These are phyloP conservation scores for Otolemur garnettii DNA, from an alignment of 2,113 vertebrate genomes.

Conservation along the genomic window DNA sequence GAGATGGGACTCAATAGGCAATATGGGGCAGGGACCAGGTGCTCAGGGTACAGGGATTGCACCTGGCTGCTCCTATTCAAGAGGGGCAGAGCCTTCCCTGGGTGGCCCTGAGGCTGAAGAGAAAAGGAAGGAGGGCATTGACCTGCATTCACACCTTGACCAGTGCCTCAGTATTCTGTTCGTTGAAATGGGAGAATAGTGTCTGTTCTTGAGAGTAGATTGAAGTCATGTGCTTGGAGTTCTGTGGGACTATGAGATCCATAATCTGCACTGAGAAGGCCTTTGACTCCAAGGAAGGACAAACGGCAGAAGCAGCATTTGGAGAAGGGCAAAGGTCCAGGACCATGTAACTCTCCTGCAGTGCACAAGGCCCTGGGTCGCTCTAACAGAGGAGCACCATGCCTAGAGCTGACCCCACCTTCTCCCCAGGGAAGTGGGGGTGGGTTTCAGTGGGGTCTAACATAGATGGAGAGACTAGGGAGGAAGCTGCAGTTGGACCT, in stretches of 20 bases:
- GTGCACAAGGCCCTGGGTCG: fast-evolving
- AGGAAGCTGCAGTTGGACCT: neutral
- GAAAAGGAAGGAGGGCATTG: neutral
- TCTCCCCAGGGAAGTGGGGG: fast-evolving
- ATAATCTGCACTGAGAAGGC: fast-evolving
- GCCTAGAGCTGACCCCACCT: neutral
- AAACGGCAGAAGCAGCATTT: neutral
- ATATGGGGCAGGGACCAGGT: fast-evolving
- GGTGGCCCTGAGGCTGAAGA: neutral
- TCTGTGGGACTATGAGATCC: too few species aligned
- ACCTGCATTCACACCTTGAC: fast-evolving
- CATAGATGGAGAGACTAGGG: neutral
- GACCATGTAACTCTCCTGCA: fast-evolving
- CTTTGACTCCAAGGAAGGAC: neutral
- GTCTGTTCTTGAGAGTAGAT: neutral
- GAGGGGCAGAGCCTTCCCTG: neutral
- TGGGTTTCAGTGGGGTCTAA: fast-evolving
- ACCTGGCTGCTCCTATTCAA: neutral
- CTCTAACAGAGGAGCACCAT: fast-evolving
- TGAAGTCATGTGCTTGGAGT: too few species aligned
- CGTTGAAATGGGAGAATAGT: fast-evolving
- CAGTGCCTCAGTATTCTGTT: neutral
- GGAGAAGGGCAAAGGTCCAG: neutral
- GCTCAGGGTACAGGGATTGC: neutral
- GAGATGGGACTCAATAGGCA: fast-evolving